These are phyloP conservation scores for Artibeus lituratus DNA, from an alignment of 2,797 vertebrate genomes.

Conservation along the genomic window DNA sequence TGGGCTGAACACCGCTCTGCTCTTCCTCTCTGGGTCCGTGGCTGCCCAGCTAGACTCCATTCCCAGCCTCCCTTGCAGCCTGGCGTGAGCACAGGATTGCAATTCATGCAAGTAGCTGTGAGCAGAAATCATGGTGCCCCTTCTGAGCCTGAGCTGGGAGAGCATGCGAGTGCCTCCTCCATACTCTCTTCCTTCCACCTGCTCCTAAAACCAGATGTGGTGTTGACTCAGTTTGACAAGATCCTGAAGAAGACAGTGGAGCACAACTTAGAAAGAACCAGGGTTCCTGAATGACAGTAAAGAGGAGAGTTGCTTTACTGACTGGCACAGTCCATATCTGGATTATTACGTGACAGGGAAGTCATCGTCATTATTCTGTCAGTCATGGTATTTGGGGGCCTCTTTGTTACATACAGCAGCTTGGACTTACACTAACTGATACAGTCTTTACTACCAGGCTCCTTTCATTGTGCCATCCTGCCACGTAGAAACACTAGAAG, in stretches of 20 bases:
- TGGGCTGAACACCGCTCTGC: neutral
- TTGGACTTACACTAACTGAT: neutral
- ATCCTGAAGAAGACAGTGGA: neutral
- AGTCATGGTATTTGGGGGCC: neutral
- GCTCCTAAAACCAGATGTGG: neutral
- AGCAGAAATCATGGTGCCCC: neutral
- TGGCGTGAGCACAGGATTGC: neutral
- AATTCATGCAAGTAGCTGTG: neutral
- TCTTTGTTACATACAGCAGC: neutral
- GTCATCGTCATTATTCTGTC: neutral
- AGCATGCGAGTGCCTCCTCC: neutral
- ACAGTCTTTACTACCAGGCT: neutral
- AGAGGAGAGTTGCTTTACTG: neutral
- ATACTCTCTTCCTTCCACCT: neutral
- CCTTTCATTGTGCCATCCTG: neutral
- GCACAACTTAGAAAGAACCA: neutral
- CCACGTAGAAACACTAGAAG: neutral
- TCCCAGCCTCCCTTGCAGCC: neutral
- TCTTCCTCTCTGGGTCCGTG: neutral
- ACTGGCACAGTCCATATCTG: neutral
- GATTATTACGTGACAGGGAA: neutral
- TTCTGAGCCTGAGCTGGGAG: neutral
- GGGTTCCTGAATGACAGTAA: neutral
- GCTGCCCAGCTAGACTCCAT: neutral
- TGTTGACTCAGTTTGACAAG: neutral